Percentiles rank a stretch among this genome's conserved stretches.
phyloP scores from a whole-genome alignment of 2,888 invertebrate genomes.

The Drosophila prolongata region DNA sequence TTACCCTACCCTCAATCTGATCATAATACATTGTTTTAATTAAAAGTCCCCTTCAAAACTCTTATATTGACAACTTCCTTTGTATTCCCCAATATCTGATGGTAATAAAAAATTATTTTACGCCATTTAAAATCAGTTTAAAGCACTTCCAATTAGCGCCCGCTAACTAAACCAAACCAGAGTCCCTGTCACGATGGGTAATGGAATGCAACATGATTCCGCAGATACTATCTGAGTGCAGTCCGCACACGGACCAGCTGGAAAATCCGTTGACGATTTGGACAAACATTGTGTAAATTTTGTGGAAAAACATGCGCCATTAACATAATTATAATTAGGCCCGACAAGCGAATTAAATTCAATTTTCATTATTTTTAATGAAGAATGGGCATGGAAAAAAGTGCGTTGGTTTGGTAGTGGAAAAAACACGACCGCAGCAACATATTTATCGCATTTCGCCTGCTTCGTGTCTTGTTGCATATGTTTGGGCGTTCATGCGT shows the following conservation, averaged over 20 bases:
- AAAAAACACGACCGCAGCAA: conserved; percentile 36
- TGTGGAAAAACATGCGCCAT: conserved; percentile 63
- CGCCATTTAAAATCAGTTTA: conserved; percentile 14
- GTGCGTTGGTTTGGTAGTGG: conserved; percentile 1
- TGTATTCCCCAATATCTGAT: no score
- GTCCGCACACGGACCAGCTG: neutral
- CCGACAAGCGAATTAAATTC: conserved; percentile 68
- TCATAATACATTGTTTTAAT: no score
- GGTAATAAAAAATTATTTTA: no score
- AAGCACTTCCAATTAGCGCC: conserved; percentile 26
- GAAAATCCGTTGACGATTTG: conserved; percentile 43
- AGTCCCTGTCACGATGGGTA: conserved; percentile 10
- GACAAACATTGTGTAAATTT: conserved; percentile 59
- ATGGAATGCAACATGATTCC: conserved; percentile 24
- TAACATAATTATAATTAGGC: conserved; percentile 73
- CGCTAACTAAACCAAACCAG: conserved; percentile 10
- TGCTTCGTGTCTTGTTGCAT: conserved; percentile 55
- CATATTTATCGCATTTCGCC: conserved; percentile 48
- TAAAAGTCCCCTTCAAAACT: no score
- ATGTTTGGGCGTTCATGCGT: conserved; percentile 64
- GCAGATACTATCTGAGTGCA: conserved; percentile 6
- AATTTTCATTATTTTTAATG: conserved; percentile 71
- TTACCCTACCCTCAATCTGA: no score
- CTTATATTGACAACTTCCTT: no score
- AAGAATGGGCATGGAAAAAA: conserved; percentile 30